phyloP scores from a whole-genome alignment of 2,797 vertebrate genomes.

The Macropodus opercularis region DNA sequence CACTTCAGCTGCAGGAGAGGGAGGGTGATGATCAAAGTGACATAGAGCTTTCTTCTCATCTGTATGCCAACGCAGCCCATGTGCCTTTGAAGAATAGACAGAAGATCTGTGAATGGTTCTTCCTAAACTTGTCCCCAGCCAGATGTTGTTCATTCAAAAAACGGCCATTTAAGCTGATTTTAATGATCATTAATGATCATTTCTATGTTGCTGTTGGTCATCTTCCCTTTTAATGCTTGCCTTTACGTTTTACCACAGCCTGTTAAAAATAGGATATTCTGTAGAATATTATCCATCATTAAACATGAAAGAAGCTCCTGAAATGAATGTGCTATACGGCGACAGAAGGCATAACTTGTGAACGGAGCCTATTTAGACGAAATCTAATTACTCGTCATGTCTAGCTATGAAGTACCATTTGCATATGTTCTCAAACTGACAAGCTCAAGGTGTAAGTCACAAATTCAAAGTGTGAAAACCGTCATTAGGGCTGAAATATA shows the following conservation, averaged over 20 bases:
- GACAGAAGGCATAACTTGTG: conserved; percentile 10
- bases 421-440: neutral
- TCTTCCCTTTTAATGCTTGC: neutral
- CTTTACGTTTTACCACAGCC: neutral
- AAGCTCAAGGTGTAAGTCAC: neutral
- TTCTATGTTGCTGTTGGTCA: no score
- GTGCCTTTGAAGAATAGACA: neutral
- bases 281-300: conserved; percentile 17
- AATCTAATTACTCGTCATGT: neutral
- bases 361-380: neutral
- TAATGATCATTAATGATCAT: no score
- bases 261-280: conserved; percentile 11
- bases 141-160: conserved; percentile 2
- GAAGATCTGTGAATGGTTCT: neutral
- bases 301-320: conserved; percentile 5
- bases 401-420: conserved; percentile 4
- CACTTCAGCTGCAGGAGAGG: conserved; percentile 17
- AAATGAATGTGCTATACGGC: conserved; percentile 6
- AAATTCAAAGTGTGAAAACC: neutral
- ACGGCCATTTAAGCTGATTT: neutral
- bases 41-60: conserved; percentile 13
- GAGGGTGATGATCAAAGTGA: conserved; percentile 21
- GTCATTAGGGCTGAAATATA: neutral
- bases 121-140: neutral
- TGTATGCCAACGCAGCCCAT: neutral